Conservation (phyloP, 2,797 vertebrate genomes). For the Pseudocheirus occidentalis region DNA sequence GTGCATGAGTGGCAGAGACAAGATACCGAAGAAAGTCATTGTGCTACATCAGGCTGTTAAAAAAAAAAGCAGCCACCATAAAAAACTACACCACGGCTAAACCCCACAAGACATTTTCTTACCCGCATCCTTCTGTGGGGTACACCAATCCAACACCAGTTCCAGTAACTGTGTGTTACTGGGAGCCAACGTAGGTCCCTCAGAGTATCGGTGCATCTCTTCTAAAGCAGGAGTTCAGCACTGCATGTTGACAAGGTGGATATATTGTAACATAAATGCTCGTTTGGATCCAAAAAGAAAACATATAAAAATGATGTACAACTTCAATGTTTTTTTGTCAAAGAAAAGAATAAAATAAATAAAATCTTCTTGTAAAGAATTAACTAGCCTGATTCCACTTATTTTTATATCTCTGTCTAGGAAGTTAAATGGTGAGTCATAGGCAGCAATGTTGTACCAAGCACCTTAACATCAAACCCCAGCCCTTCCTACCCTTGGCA, state of each 20-base stretch:
- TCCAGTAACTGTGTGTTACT: not conserved
- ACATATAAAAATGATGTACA: slow-evolving; percentile 79
- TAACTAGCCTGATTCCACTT: slow-evolving; percentile 3
- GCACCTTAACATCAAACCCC: not conserved
- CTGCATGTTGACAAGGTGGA: slow-evolving; percentile 72
- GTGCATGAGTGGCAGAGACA: slow-evolving; percentile 2
- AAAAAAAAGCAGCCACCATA: slow-evolving; percentile 49
- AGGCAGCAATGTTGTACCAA: not conserved
- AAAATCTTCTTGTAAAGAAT: slow-evolving; percentile 88
- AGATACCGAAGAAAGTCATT: slow-evolving; percentile 17
- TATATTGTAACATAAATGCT: slow-evolving; percentile 82
- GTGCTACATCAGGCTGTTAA: slow-evolving; percentile 53
- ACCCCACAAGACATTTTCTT: slow-evolving; percentile 11
- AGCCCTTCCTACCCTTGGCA: not conserved
- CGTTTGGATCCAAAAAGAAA: slow-evolving; percentile 80
- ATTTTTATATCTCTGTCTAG: slow-evolving; percentile 48
- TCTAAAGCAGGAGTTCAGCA: slow-evolving; percentile 65
- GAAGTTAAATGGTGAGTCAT: not conserved
- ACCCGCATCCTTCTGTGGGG: not conserved
- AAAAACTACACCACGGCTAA: not conserved
- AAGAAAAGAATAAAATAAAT: slow-evolving; percentile 84
- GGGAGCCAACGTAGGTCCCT: slow-evolving; percentile 45
- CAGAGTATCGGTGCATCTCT: slow-evolving; percentile 51
- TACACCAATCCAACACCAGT: slow-evolving; percentile 1
- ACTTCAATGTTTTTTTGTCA: slow-evolving; percentile 82